These are phyloP conservation scores for Heterotis niloticus DNA, from an alignment of 2,113 vertebrate species.

Conservation along the genomic window DNA sequence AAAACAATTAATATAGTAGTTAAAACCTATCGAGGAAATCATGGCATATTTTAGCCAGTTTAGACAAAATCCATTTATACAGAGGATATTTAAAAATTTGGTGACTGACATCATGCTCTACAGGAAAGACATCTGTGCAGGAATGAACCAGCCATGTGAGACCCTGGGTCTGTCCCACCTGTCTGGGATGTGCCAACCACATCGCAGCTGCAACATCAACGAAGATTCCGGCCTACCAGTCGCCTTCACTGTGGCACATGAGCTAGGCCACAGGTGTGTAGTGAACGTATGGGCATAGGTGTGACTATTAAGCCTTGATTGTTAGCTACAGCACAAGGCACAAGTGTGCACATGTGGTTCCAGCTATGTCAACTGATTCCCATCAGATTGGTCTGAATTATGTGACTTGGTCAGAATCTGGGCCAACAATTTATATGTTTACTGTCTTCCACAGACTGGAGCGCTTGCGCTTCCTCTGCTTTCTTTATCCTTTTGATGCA, in stretches of 20 bases:
- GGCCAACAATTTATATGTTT: too few relatives aligned
- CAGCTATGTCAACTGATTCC: background rate
- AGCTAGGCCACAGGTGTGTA: conserved; percentile 90
- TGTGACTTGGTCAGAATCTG: too few relatives aligned
- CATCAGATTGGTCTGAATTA: background rate
- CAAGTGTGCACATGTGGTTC: background rate
- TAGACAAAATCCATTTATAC: too few relatives aligned
- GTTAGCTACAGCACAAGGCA: background rate
- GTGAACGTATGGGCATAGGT: conserved; percentile 5
- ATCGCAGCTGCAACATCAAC: conserved; percentile 94
- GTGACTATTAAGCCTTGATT: background rate
- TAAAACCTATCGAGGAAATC: too few relatives aligned
- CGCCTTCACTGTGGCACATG: conserved; percentile 93
- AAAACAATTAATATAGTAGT: too few relatives aligned
- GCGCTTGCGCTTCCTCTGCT: too few relatives aligned
- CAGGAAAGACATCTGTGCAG: conserved; percentile 94
- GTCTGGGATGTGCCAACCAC: conserved; percentile 95
- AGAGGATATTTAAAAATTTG: background rate
- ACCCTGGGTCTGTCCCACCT: conserved; percentile 93
- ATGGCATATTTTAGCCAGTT: too few relatives aligned
- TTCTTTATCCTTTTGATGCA: background rate
- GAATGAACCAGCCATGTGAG: conserved; percentile 88
- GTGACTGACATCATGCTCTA: background rate
- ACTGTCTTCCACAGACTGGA: too few relatives aligned
- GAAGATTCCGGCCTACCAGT: conserved; percentile 93